Evolutionary conservation across 2,797 vertebrate genomes (phyloP), one percentile per base, ranked within the genome.

Genomic region (Notamacropus eugenii): DNA sequence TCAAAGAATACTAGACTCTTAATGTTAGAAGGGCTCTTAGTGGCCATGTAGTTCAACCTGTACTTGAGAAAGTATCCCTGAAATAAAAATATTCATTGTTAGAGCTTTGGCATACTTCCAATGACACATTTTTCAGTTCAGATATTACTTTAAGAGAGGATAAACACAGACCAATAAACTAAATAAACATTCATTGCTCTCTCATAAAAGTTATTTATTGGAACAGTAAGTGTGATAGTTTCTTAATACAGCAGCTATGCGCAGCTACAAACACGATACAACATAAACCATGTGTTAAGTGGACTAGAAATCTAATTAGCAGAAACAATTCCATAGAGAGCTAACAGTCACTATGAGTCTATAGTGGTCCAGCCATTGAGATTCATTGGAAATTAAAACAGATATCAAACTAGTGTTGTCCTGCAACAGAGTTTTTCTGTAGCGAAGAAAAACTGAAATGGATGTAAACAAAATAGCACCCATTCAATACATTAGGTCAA

Each of bases 171-270:
- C 93, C 97, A 95, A 97, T 0, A 52, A 52, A 52, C 52, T 9
- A 8, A 52, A 52, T 97, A 97, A 96, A 96, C 96, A 57, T 67
- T 50, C 8, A 50, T 91, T 92, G 12, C 96, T 97, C 97, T 98
- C 97, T 98, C 96, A 94, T 97, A 98, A 99, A 99, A 99, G 98
- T 99, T 98, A 98, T 99, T 99, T 99, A 99, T 99, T 99, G 98
- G 99, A 99, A 99, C 99, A 99, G 99, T 98, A 98, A 98, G 99
- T 98, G 98, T 98, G 98, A 98, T 98, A 97, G 92, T 92, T 93
- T 95, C 97, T 92, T 97, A 98, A 98, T 96, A 98, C 98, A 98
- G 98, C 96, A 96, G 98, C 97, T 97, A 96, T 97, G 98, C 95
- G 98, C 98, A 98, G 98, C 98, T 97, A 98, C 93, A 98, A 98